These are phyloP conservation scores for Ormyrus nitidulus DNA, from an alignment of 2,888 invertebrate genomes.

Conservation along the genomic window DNA sequence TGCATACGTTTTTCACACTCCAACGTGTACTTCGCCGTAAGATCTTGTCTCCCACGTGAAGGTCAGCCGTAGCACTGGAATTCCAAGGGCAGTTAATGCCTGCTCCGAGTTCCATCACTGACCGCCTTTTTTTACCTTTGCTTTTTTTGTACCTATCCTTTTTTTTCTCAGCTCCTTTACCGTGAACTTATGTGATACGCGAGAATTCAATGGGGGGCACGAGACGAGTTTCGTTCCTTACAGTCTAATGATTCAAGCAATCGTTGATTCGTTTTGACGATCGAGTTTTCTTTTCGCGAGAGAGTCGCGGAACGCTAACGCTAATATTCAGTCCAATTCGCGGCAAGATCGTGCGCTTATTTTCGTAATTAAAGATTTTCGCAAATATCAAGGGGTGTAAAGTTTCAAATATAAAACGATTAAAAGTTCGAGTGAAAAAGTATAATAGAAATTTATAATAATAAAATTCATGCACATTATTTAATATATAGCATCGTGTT, in stretches of 20 bases:
- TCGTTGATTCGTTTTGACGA: constrained; percentile 10
- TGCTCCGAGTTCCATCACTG: constrained; percentile 45
- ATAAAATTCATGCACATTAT: too few relatives aligned
- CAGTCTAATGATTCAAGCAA: background rate
- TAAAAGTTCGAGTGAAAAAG: too few relatives aligned
- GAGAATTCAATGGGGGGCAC: constrained; percentile 15
- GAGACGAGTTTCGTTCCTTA: constrained; percentile 35
- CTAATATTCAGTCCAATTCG: background rate
- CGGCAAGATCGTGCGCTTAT: constrained; percentile 16
- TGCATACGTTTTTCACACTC: constrained; percentile 29
- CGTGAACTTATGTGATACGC: constrained; percentile 1
- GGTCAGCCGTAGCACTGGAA: constrained; percentile 43
- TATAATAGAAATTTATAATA: too few relatives aligned
- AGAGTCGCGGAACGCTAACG: constrained; percentile 8
- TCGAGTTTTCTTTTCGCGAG: background rate
- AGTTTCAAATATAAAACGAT: too few relatives aligned
- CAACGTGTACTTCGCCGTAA: constrained; percentile 53
- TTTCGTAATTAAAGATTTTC: background rate
- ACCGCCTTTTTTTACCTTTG: constrained; percentile 4
- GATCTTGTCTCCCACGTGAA: constrained; percentile 54
- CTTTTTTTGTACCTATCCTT: constrained; percentile 12
- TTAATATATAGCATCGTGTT: too few relatives aligned
- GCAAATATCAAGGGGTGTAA: too few relatives aligned
- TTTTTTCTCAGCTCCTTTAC: constrained; percentile 1
- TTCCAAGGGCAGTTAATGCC: constrained; percentile 38